These are phyloP conservation scores for Sycobia sp. DNA, from an alignment of 1,140 invertebrate genomes.

Conservation along the genomic window DNA sequence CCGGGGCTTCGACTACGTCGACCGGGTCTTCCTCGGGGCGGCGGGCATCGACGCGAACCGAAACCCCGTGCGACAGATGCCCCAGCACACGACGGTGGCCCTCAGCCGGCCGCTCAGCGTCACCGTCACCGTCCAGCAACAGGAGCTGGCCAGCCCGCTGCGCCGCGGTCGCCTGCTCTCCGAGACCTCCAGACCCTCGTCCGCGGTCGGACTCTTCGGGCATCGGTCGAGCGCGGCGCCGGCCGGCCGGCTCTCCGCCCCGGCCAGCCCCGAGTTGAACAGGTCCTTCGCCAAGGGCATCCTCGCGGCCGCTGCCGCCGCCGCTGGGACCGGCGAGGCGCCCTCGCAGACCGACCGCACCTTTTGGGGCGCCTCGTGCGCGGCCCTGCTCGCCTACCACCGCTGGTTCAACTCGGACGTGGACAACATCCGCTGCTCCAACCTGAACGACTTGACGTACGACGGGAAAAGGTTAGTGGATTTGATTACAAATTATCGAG, in stretches of 20 bases:
- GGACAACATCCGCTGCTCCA: constrained; percentile 42
- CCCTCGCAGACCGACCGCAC: constrained; percentile 50
- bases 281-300: constrained; percentile 53
- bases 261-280: constrained; percentile 57
- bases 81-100: constrained; percentile 56
- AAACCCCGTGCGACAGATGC: constrained; percentile 52
- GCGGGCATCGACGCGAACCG: constrained; percentile 55
- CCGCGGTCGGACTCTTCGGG: constrained; percentile 3
- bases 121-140: constrained; percentile 55
- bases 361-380: constrained; percentile 56
- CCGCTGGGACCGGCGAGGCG: constrained; percentile 30
- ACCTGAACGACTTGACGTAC: constrained; percentile 50
- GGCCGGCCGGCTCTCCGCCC: constrained; percentile 51
- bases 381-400: constrained; percentile 55
- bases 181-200: constrained; percentile 48
- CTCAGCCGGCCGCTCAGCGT: constrained; percentile 55
- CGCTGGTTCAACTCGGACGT: constrained; percentile 56
- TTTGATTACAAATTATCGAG: too few relatives aligned
- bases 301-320: background rate
- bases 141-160: constrained; percentile 32
- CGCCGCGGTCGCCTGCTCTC: constrained; percentile 52
- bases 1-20: constrained; percentile 88
- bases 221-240: constrained; percentile 26
- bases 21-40: constrained; percentile 71
- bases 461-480: constrained; percentile 53